Evolutionary conservation across 2,797 vertebrate species (phyloP).

Genomic region (Sebastiscus tertius): DNA sequence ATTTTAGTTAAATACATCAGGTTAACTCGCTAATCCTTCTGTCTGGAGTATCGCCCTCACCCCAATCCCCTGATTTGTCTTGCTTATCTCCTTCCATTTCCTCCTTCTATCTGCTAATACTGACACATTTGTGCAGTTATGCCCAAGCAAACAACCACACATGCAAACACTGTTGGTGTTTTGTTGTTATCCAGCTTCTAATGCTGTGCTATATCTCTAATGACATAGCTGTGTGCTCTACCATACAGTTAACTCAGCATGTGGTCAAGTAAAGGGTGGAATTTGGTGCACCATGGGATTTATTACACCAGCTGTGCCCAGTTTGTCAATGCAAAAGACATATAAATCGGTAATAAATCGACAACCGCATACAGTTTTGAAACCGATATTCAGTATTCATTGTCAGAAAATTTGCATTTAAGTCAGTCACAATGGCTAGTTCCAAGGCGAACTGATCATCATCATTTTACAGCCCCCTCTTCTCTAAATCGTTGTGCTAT

Average conservation of each 20-base stretch:
- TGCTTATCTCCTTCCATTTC: background rate
- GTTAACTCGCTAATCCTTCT: conserved; percentile 14
- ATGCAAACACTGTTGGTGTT: background rate
- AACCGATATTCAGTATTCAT: background rate
- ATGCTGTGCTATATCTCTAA: conserved; percentile 28
- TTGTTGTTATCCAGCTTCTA: conserved; percentile 10
- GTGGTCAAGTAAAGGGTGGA: conserved; percentile 21
- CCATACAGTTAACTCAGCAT: conserved; percentile 33
- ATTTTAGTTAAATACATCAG: conserved; percentile 10
- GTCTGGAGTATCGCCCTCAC: background rate
- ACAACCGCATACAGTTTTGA: background rate
- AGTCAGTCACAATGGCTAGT: background rate
- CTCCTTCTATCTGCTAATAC: background rate
- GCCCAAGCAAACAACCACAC: background rate
- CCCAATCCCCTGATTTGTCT: conserved; percentile 1
- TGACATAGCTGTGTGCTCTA: conserved; percentile 28
- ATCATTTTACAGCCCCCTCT: conserved; percentile 2
- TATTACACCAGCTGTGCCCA: conserved; percentile 1
- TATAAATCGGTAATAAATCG: background rate
- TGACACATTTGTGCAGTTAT: background rate
- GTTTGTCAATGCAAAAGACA: conserved; percentile 3
- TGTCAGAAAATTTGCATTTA: background rate
- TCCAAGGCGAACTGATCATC: background rate
- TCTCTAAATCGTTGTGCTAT: background rate
- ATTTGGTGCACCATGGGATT: background rate